Conservation (phyloP, 2,888 invertebrate genomes). For the Limnephilus auricula region DNA sequence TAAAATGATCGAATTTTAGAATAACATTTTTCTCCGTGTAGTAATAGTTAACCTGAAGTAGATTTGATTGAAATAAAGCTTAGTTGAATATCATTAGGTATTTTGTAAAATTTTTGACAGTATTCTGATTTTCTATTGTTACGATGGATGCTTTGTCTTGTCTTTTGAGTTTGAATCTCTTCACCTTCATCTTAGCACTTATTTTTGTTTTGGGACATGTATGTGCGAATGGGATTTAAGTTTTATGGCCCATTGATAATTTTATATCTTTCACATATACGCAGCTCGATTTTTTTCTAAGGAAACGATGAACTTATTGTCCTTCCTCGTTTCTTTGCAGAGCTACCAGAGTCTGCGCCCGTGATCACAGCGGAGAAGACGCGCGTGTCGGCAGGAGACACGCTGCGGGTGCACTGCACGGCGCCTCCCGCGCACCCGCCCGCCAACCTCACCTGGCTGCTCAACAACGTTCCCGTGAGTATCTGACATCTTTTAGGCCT, state of each 20-base stretch:
- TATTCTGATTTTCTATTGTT: not conserved
- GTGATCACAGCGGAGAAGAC: slow-evolving; percentile 81
- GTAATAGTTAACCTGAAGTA: no score
- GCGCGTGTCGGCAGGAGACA: slow-evolving; percentile 84
- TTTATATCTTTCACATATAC: not conserved
- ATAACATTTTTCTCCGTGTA: no score
- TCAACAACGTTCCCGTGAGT: slow-evolving; percentile 73
- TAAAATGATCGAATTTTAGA: no score
- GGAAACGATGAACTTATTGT: no score
- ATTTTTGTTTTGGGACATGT: not conserved
- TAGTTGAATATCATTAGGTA: no score
- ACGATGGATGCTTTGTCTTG: not conserved
- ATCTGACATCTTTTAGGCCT: not conserved
- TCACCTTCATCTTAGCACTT: not conserved
- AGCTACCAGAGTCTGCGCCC: slow-evolving; percentile 81
- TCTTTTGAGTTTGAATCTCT: not conserved
- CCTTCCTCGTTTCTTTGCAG: slow-evolving; percentile 71
- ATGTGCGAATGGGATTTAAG: no score
- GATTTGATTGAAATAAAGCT: no score
- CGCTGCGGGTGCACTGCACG: slow-evolving; percentile 83
- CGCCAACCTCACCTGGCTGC: slow-evolving; percentile 82
- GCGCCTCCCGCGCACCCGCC: slow-evolving; percentile 82
- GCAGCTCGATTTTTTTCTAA: not conserved
- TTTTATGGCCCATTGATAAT: no score
- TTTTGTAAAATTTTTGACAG: not conserved